Evolutionary conservation across 1,140 invertebrate genomes (phyloP).

Genomic region (Procambarus clarkii): DNA sequence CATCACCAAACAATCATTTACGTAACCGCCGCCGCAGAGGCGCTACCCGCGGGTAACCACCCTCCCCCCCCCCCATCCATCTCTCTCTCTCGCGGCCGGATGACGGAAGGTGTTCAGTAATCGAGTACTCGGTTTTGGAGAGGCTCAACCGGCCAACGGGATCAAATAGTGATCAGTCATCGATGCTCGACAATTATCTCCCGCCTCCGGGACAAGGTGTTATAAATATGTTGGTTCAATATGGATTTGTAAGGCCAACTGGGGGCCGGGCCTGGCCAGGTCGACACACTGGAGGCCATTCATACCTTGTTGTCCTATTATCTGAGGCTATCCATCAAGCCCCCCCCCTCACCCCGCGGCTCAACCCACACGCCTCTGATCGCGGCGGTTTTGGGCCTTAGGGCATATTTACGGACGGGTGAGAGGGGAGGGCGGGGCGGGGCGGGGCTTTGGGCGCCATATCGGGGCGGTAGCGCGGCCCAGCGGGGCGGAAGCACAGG

Average conservation of each 20-base stretch:
- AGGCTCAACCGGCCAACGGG: not conserved
- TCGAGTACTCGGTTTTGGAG: too few relatives aligned
- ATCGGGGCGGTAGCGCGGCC: not conserved
- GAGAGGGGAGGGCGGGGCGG: not conserved
- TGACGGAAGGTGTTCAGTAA: too few relatives aligned
- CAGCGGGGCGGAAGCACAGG: constrained; percentile 29
- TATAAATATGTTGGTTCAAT: constrained; percentile 40
- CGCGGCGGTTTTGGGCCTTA: not conserved
- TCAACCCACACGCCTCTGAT: too few relatives aligned
- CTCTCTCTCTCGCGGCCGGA: too few relatives aligned
- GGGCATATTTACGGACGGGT: not conserved
- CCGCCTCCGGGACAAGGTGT: not conserved
- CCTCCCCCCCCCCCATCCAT: too few relatives aligned
- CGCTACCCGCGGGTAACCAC: too few relatives aligned
- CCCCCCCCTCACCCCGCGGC: too few relatives aligned
- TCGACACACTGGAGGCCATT: too few relatives aligned
- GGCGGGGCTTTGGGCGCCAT: not conserved
- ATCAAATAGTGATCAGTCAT: too few relatives aligned
- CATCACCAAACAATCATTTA: too few relatives aligned
- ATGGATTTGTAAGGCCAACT: not conserved
- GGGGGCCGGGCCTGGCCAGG: not conserved
- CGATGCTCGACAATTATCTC: not conserved
- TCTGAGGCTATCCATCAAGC: constrained; percentile 20
- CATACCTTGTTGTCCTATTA: constrained; percentile 6
- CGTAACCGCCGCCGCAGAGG: too few relatives aligned